Evolutionary conservation across 2,797 vertebrate genomes (phyloP).

Genomic region (Vireo griseus): DNA sequence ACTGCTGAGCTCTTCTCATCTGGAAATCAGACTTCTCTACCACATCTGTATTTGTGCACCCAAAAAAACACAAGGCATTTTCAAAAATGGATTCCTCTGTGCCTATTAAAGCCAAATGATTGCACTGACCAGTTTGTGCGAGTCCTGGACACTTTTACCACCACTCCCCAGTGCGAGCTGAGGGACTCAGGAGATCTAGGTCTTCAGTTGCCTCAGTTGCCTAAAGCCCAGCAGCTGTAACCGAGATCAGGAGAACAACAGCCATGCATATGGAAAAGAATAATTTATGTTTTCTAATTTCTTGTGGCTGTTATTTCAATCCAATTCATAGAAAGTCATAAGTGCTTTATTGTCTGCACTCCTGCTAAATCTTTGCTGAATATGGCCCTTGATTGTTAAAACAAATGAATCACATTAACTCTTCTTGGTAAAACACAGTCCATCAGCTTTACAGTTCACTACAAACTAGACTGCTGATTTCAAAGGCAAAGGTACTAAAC

Average conservation of each 20-base stretch:
- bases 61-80: neutral
- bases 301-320: neutral
- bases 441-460: neutral
- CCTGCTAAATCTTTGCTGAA: neutral
- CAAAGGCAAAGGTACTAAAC: neutral
- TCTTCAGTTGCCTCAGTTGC: neutral
- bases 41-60: neutral
- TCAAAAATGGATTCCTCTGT: neutral
- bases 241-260: neutral
- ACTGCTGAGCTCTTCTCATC: neutral
- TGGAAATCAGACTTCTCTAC: neutral
- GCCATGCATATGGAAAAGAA: neutral
- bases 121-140: rapidly evolving
- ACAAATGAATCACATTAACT: neutral
- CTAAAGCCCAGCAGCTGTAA: neutral
- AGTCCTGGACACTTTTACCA: neutral
- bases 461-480: neutral
- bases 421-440: neutral
- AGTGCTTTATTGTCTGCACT: neutral
- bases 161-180: neutral
- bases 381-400: neutral
- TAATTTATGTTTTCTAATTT: neutral
- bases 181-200: neutral
- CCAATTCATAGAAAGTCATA: neutral
- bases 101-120: neutral